Evolutionary conservation across 2,888 invertebrate genomes (phyloP).

Genomic region (Parochlus steinenii): DNA sequence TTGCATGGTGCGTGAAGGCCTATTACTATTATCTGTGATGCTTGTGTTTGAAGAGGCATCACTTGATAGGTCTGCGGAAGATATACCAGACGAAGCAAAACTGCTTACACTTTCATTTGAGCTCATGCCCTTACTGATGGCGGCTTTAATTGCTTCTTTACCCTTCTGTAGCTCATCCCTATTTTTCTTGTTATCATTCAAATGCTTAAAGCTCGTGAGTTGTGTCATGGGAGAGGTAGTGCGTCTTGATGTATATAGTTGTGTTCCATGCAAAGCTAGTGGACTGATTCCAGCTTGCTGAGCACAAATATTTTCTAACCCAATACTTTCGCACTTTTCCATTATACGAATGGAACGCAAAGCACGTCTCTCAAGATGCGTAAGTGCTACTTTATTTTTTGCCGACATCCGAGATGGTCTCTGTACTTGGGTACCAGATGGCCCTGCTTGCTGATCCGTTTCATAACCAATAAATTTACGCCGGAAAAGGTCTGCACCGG

Average conservation of each 20-base stretch:
- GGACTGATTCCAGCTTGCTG: constrained; percentile 42
- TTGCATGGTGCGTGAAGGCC: too few species aligned
- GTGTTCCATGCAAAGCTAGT: constrained; percentile 41
- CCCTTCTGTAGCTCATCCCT: constrained; percentile 19
- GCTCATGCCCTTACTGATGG: constrained; percentile 12
- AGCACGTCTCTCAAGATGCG: constrained; percentile 28
- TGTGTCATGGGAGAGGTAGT: constrained; percentile 67
- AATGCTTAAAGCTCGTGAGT: constrained; percentile 50
- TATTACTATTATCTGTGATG: too few species aligned
- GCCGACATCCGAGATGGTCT: constrained; percentile 19
- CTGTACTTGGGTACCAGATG: background rate
- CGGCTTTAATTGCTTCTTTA: constrained; percentile 14
- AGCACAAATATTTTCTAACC: constrained; percentile 46
- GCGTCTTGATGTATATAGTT: constrained; percentile 37
- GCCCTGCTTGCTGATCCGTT: constrained; percentile 21
- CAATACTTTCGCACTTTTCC: constrained; percentile 50
- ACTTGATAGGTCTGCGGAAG: too few species aligned
- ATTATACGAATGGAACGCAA: constrained; percentile 39
- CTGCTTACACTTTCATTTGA: too few species aligned
- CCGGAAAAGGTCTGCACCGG: constrained; percentile 46
- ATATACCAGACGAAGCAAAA: too few species aligned
- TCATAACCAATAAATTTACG: constrained; percentile 41
- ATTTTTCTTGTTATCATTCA: constrained; percentile 31
- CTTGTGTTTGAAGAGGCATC: too few species aligned
- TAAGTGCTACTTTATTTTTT: constrained; percentile 26